Base-by-base conservation (phyloP, 37 sponge, comb jelly and placozoan genomes). In the Halisarca cf. caerulea region DNA sequence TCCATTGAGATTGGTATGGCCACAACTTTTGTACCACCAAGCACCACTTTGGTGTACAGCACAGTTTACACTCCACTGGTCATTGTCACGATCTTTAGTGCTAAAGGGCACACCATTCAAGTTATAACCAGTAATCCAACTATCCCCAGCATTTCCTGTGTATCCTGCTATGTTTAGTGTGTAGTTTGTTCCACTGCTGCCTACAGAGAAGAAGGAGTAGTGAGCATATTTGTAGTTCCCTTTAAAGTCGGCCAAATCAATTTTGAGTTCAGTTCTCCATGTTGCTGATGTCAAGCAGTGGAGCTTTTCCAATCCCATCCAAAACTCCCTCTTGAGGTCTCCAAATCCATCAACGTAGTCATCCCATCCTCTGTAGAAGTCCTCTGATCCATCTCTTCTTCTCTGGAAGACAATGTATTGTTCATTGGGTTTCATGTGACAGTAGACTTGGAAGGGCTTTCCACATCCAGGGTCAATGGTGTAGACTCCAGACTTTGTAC, bases 221-320 rank as follows among this genome's bases (percentile, higher is more conserved):
- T 74, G 77, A 36, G 77, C 77, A 43, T 74, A 74, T 37, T 74
- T 74, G 38, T 74, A 36, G 42, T 44, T 43, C 41, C 77, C 77
- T 4, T 74, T n/a, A 41, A 74, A 60, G n/a, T 58, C 81, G 0
- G 58, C 81, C 39, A 58, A 58, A 53, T 80, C 81, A 11, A 61
- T 39, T 61, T 39, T 61, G 28, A 58, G 81, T 33, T 60, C 40
- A 21, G 39, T 53, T 35, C 62, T 80, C n/a, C 17, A 78, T 6
- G 24, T 41, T 20, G 39, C 72, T 34, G 88, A 66, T 18, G 92
- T 92, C 5, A 92, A 34, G 15, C 83, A 42, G 23, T 86, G 62
- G 41, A 92, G 85, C 21, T 83, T 81, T 18, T 92, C 83, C 83
- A 92, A 62, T 18, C 92, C 92, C 15, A 92, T 69, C 92, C 92